Conservation (phyloP, 2,797 vertebrate genomes). For the Gambelia wislizenii region DNA sequence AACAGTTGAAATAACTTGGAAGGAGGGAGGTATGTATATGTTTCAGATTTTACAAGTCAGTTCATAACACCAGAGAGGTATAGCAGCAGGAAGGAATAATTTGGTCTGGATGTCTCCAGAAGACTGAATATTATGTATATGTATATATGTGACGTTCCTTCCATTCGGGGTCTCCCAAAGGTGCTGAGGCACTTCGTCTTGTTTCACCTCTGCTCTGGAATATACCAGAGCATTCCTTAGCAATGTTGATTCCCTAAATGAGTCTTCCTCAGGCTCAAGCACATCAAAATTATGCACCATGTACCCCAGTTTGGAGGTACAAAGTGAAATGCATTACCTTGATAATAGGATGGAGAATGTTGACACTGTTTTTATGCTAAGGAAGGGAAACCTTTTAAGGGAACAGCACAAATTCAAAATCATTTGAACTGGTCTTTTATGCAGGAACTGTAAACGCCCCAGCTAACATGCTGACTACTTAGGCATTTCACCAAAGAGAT, state of each 20-base stretch:
- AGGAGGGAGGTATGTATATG: not conserved
- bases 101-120: not conserved
- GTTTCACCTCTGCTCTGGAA: conserved; percentile 18
- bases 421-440: conserved; percentile 2
- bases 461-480: conserved; percentile 9
- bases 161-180: not conserved
- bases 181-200: not conserved
- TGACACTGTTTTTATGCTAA: not conserved
- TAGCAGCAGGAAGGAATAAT: not conserved
- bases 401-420: conserved; percentile 23
- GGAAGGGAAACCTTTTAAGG: not conserved
- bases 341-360: not conserved
- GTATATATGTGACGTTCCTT: conserved; percentile 16
- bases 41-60: not conserved
- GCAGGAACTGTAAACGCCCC: not conserved
- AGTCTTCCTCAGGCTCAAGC: not conserved
- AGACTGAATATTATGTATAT: not conserved
- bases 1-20: not conserved
- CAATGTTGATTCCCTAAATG: not conserved
- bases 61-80: not conserved
- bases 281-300: not conserved
- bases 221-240: not conserved
- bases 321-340: not conserved
- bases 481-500: not conserved
- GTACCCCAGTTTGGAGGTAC: not conserved